Conservation (phyloP, 2,888 invertebrate species). For the Ganaspis brasiliensis region DNA sequence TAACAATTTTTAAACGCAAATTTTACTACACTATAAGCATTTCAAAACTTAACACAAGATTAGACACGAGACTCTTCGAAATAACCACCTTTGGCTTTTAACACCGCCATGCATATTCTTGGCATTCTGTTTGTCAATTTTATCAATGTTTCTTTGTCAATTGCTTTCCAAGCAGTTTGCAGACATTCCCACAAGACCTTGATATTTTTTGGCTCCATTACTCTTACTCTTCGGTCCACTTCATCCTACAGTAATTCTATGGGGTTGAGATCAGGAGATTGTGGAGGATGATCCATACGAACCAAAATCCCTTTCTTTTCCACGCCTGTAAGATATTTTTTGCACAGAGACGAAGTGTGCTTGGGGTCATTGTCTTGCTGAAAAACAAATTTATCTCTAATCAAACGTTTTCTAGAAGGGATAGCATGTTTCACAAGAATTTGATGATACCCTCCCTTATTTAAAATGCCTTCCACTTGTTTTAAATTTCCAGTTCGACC, state of each 20-base stretch:
- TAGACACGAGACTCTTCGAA: conserved; percentile 41
- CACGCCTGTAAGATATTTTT: conserved; percentile 52
- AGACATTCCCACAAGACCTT: conserved; percentile 66
- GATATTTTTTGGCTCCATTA: conserved; percentile 41
- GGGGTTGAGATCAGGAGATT: conserved; percentile 53
- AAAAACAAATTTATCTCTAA: conserved; percentile 57
- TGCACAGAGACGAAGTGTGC: conserved; percentile 55
- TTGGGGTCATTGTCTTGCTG: conserved; percentile 63
- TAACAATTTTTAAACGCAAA: too few species aligned
- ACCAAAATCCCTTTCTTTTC: conserved; percentile 45
- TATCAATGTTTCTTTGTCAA: conserved; percentile 39
- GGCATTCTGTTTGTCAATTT: conserved; percentile 48
- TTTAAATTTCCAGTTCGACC: conserved; percentile 57
- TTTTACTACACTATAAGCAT: too few species aligned
- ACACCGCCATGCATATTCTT: conserved; percentile 46
- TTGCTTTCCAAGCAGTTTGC: conserved; percentile 56
- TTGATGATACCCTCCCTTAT: too few species aligned
- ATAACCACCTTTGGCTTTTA: conserved; percentile 49
- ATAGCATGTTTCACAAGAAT: conserved; percentile 54
- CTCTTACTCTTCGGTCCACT: conserved; percentile 51
- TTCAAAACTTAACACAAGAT: too few species aligned
- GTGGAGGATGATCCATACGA: conserved; percentile 54
- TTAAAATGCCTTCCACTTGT: too few species aligned
- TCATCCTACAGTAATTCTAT: conserved; percentile 57
- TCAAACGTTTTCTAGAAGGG: conserved; percentile 51